A percentile compares a stretch with the other conserved stretches of the same genome.
These are phyloP conservation scores for Dendropsophus ebraccatus DNA, from an alignment of 2,113 vertebrate genomes.

Conservation along the genomic window DNA sequence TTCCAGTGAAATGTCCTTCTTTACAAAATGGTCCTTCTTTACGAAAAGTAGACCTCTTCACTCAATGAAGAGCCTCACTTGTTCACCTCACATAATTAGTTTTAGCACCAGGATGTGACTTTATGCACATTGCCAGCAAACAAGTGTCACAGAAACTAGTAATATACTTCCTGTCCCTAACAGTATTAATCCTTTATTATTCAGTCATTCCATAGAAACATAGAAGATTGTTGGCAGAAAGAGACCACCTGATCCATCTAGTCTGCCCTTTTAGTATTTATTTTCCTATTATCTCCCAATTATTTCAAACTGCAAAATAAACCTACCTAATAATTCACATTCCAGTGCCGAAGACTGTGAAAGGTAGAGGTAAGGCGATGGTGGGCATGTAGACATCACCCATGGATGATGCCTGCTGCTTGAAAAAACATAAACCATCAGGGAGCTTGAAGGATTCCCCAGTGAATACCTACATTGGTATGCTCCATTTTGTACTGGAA, in stretches of 20 bases:
- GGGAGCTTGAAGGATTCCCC: background rate
- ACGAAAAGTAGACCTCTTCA: background rate
- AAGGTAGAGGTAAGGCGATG: background rate
- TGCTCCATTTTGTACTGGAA: background rate
- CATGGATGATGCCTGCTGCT: background rate
- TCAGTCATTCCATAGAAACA: background rate
- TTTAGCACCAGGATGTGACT: background rate
- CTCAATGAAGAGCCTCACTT: background rate
- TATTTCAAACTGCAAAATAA: background rate
- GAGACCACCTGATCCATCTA: no score
- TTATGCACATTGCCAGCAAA: background rate
- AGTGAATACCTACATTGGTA: background rate
- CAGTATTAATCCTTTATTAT: background rate
- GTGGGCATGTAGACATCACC: background rate
- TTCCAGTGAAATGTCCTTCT: background rate
- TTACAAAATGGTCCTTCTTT: background rate
- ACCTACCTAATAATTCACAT: background rate
- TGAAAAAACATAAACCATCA: background rate
- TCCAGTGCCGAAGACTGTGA: background rate
- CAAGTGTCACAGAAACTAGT: background rate
- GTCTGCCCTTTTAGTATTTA: no score
- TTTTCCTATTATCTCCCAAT: no score
- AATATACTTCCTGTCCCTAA: background rate
- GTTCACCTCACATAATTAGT: no score
- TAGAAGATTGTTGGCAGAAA: no score